Evolutionary conservation across 2,113 vertebrate genomes (phyloP).

Genomic region (Apodemus sylvaticus): DNA sequence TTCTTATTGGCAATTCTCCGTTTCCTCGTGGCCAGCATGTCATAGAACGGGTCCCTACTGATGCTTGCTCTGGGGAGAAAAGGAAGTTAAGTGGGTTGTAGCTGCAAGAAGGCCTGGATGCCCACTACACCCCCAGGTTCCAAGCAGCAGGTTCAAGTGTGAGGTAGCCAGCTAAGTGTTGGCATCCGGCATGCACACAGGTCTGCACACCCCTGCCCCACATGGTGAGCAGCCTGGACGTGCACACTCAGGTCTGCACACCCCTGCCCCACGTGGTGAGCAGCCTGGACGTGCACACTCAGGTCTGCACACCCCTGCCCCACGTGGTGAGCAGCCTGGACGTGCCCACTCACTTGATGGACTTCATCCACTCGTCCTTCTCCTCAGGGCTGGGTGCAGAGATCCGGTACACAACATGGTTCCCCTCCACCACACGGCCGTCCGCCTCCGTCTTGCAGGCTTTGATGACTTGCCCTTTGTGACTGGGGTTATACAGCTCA

Average conservation of each 20-base stretch:
- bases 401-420: constrained; percentile 98
- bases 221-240: too few relatives aligned
- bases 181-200: background rate
- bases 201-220: too few relatives aligned
- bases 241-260: background rate
- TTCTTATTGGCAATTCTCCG: constrained; percentile 98
- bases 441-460: constrained; percentile 99
- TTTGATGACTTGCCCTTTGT: constrained; percentile 99
- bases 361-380: constrained; percentile 99
- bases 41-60: constrained; percentile 98
- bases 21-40: constrained; percentile 98
- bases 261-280: too few relatives aligned
- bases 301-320: background rate
- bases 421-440: constrained; percentile 97
- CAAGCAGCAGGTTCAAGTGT: background rate
- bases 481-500: constrained; percentile 96
- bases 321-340: too few relatives aligned
- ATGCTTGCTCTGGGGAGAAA: constrained; percentile 94
- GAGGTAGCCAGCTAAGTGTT: background rate
- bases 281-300: background rate
- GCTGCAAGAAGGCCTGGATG: background rate
- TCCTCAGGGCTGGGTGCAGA: constrained; percentile 97
- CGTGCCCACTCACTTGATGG: constrained; percentile 92
- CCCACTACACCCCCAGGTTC: background rate
- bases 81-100: background rate